Base-by-base conservation (phyloP, 2,888 invertebrate genomes). In the Augochlorella aurata region DNA sequence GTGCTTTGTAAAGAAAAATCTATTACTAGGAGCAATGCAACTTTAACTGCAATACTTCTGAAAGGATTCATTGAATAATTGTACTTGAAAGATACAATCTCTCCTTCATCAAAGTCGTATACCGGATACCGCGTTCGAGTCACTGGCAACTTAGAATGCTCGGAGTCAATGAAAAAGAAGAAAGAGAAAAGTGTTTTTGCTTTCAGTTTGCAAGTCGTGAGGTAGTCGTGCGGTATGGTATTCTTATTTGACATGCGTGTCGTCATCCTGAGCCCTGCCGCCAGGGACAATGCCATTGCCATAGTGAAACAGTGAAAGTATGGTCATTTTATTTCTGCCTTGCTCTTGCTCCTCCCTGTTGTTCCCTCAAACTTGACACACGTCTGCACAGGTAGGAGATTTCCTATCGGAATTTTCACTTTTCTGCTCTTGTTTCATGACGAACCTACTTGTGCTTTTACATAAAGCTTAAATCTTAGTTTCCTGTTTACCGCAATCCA, bases 241-340 rank as follows among this genome's bases (percentile, higher is more conserved):
- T 87, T 83, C 87, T 84, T 88, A 89, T 90, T 92, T 84, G 77
- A 89, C 87, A 90, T 90, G 90, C 92, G 84, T 87, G 89, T 86
- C 89, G 89, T 90, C 89, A 91, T 90, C 84, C 83, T 83, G 83
- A 76, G 81, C 76, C 83, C 86, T 83, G 86, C 84, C 83, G 85
- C 88, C 92, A 91, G 91, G 92, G 92, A 92, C 93, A 93, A 93
- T 93, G 92, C 92, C 93, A 92, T 93, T 93, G 93, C 93, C 93
- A 93, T 91, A 91, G 90, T 80, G 91, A 93, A 92, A 90, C 91
- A 92, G 93, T 93, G 93, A 93, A 93, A 93, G 93, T 93, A 90
- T 90, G 91, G 90, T 90, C 91, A 92, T 92, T 92, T 93, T 88
- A 89, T 90, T 88, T 88, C 81, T 85, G 77, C 78, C 86, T 75